A percentile compares a stretch with the other conserved stretches of the same genome.
Evolutionary conservation across 2,888 invertebrate genomes (phyloP).

Genomic region (Drosophila rellima): DNA sequence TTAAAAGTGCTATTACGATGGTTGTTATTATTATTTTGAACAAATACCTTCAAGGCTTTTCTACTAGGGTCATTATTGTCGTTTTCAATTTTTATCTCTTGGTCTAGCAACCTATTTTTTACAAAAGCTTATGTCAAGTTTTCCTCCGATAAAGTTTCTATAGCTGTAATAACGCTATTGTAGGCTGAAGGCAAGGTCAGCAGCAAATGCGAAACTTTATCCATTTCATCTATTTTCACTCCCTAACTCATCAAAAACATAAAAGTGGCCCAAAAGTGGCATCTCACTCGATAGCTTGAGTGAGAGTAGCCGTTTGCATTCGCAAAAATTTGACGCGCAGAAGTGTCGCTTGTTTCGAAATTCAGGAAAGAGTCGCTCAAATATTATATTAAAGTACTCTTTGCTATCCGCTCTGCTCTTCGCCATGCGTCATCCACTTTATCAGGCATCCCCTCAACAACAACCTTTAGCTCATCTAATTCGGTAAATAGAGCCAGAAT

Average conservation of each 20-base stretch:
- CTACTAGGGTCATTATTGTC: background rate
- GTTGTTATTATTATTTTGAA: background rate
- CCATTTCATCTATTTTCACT: background rate
- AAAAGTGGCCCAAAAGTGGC: background rate
- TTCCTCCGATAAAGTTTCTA: background rate
- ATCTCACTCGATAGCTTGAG: background rate
- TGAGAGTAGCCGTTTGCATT: background rate
- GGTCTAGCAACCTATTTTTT: background rate
- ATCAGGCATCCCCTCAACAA: background rate
- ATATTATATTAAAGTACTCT: background rate
- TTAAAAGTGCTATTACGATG: background rate
- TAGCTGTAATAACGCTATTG: background rate
- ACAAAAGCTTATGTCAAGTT: background rate
- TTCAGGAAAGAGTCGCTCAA: background rate
- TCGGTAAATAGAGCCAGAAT: too few relatives aligned
- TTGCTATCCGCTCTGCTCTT: background rate
- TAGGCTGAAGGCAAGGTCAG: background rate
- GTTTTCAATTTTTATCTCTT: background rate
- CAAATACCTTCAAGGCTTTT: background rate
- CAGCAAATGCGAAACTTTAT: background rate
- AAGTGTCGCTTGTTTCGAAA: background rate
- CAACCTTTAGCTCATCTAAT: too few relatives aligned
- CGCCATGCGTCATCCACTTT: background rate
- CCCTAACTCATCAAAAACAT: background rate
- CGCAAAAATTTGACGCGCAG: background rate